These are phyloP conservation scores for Dicrostonyx torquatus DNA, from an alignment of 2,797 vertebrate species.

Conservation along the genomic window DNA sequence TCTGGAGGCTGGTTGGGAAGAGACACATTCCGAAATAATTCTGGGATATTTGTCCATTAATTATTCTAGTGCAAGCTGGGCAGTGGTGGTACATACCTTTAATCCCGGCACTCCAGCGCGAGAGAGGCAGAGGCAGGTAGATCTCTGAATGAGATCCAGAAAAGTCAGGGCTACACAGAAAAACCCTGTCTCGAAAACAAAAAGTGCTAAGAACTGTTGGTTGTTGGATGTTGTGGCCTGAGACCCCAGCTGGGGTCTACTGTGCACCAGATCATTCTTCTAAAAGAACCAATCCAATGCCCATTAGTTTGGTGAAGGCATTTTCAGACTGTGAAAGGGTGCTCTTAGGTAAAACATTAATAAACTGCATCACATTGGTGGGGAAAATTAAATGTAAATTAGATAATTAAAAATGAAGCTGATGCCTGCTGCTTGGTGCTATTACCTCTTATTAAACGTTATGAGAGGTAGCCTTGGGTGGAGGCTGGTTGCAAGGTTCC, in stretches of 20 bases:
- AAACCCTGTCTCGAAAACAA: background rate
- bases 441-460: conserved; percentile 73
- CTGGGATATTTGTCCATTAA: conserved; percentile 27
- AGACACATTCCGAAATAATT: background rate
- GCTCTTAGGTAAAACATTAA: conserved; percentile 74
- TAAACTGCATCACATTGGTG: conserved; percentile 70
- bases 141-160: background rate
- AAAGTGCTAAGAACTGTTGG: background rate
- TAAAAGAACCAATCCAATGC: conserved; percentile 10
- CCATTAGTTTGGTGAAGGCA: conserved; percentile 52
- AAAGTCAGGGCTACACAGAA: background rate
- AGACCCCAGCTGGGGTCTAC: background rate
- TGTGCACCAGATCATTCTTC: conserved; percentile 27
- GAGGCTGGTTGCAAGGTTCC: conserved; percentile 14
- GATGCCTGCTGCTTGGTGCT: conserved; percentile 70
- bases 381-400: conserved; percentile 78
- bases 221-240: background rate
- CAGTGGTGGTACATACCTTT: background rate
- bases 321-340: conserved; percentile 62
- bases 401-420: conserved; percentile 78
- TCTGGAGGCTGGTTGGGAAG: conserved; percentile 10
- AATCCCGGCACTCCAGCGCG: background rate
- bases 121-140: background rate
- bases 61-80: background rate
- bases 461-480: conserved; percentile 40